Base-by-base conservation (phyloP, 2,797 vertebrate genomes). In the Triplophysa yarkandensis region DNA sequence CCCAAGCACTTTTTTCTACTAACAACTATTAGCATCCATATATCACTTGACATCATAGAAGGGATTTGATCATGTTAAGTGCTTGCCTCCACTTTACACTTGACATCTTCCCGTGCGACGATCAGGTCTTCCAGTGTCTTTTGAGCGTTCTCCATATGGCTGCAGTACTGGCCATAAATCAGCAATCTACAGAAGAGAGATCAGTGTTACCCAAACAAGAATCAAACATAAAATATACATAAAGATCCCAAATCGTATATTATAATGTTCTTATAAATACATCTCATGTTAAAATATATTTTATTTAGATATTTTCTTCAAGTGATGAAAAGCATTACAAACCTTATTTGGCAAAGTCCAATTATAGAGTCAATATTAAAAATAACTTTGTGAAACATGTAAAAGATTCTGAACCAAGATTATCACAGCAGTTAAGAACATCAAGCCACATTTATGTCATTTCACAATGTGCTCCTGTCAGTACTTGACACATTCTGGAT, bases 91-190 rank as follows among this genome's bases (percentile, higher is more conserved):
- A 99, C 94, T 91, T 97, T 99, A 82, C 93, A 91, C 83, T 92
- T 88, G 63, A 98, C 90, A 0, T 98, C 97, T 55, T 99, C 98
- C 16, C 95, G 86, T 44, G 89, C 92, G 70, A 93, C 92, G 0
- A 97, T 93, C 60, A 98, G 92, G 66, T 95, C 94, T 77, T 95
- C 96, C 86, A 99, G 92, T 0, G 94, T 97, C 85, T 92, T 95
- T 91, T 99, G 97, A 25, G 96, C 96, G 0, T 93, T 94, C 30
- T 99, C 98, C 95, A 99, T 96, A 87, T 91, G 95, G 87, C 98
- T 98, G 91, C 97, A 99, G 90, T 98, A 98, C 73, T 94, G 95
- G n/a, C 96, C 96, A 0, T 99, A 98, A 86, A 99, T 95, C 88
- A 99, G 84, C 79, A 99, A 90, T 92, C 98, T 98, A 86, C 0